These are phyloP conservation scores for Asbolus verrucosus DNA, from an alignment of 1,140 invertebrate species.

Conservation along the genomic window DNA sequence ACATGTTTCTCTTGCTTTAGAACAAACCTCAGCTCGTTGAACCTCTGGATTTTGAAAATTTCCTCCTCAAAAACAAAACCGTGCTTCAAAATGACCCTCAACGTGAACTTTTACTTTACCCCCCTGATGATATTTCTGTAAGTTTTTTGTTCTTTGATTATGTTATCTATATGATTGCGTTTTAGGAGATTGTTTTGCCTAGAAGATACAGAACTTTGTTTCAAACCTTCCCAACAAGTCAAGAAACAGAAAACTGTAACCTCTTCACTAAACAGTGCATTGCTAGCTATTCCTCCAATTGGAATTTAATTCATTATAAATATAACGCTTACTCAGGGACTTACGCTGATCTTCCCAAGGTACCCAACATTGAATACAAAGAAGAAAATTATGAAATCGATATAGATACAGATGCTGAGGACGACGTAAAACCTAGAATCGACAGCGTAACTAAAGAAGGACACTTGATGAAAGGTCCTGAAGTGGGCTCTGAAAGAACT, in stretches of 20 bases:
- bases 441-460: slow-evolving; percentile 89
- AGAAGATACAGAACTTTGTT: slow-evolving; percentile 81
- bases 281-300: slow-evolving; percentile 86
- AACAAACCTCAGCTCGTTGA: slow-evolving; percentile 82
- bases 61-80: slow-evolving; percentile 90
- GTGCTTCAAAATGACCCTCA: slow-evolving; percentile 93
- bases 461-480: slow-evolving; percentile 90
- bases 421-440: slow-evolving; percentile 75
- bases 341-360: slow-evolving; percentile 85
- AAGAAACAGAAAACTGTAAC: slow-evolving; percentile 70
- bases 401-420: slow-evolving; percentile 84
- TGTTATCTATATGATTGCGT: slow-evolving; percentile 40
- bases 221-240: slow-evolving; percentile 74
- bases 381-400: slow-evolving; percentile 91
- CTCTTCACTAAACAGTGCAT: slow-evolving; percentile 89
- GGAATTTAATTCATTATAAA: slow-evolving; percentile 90
- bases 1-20: slow-evolving; percentile 65
- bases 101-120: slow-evolving; percentile 88
- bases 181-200: slow-evolving; percentile 83
- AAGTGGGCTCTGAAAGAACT: slow-evolving; percentile 84
- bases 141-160: slow-evolving; percentile 65
- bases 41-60: slow-evolving; percentile 91
- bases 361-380: slow-evolving; percentile 73
- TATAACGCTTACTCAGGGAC: slow-evolving; percentile 86
- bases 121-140: slow-evolving; percentile 91